These are phyloP conservation scores for Caprella mutica DNA, from an alignment of 2,888 invertebrate genomes.

Conservation along the genomic window DNA sequence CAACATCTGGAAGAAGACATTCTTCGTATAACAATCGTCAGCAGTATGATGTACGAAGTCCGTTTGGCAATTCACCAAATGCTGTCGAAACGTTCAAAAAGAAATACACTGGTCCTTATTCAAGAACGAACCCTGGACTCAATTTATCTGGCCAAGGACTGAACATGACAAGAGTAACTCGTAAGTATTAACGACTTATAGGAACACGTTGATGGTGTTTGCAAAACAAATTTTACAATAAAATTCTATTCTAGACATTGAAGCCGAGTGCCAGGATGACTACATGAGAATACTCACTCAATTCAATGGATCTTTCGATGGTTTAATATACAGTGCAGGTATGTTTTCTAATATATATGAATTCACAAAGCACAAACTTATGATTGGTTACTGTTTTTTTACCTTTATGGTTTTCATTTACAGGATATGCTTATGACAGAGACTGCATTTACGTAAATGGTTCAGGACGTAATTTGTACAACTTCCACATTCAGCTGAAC, in stretches of 20 bases:
- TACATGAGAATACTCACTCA: slow-evolving; percentile 89
- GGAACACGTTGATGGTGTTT: no score
- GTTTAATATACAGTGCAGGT: slow-evolving; percentile 81
- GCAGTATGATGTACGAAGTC: no score
- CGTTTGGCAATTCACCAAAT: no score
- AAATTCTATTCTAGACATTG: slow-evolving; percentile 56
- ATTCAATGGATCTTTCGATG: slow-evolving; percentile 80
- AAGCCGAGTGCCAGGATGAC: slow-evolving; percentile 89
- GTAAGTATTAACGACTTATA: no score
- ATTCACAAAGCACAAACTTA: not conserved
- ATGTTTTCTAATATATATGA: slow-evolving; percentile 35
- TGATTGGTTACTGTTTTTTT: not conserved
- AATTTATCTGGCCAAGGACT: no score
- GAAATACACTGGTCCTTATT: no score
- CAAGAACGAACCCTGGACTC: no score
- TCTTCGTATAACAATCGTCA: no score
- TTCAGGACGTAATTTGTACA: slow-evolving; percentile 78
- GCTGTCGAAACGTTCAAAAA: no score
- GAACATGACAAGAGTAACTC: no score
- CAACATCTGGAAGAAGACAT: no score
- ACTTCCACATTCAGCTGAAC: slow-evolving; percentile 84
- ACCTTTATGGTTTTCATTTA: not conserved
- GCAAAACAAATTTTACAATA: not conserved
- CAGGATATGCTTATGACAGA: slow-evolving; percentile 83
- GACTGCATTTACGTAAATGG: slow-evolving; percentile 93